A percentile compares a stretch with the other conserved stretches of the same genome.
These are phyloP conservation scores for Eupsilia transversa DNA, from an alignment of 2,888 invertebrate genomes.

Conservation along the genomic window DNA sequence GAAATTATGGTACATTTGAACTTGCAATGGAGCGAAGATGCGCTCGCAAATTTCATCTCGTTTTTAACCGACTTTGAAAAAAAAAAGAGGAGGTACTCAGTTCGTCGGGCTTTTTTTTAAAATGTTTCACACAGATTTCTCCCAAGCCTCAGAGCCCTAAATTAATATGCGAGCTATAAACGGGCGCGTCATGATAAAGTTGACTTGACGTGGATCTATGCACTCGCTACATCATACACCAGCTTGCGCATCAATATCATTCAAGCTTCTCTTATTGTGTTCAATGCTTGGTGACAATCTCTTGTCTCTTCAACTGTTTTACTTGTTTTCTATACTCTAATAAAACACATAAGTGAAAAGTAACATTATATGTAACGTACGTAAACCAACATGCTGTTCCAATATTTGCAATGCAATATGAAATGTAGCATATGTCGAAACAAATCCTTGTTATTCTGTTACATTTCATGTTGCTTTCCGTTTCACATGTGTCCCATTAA, in stretches of 20 bases:
- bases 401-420: background rate
- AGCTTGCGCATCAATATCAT: constrained; percentile 77
- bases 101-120: too few species aligned
- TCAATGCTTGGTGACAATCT: constrained; percentile 76
- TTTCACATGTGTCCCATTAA: background rate
- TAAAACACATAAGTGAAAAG: background rate
- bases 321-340: background rate
- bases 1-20: background rate
- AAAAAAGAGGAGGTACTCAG: too few species aligned
- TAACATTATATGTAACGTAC: background rate
- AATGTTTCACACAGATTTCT: background rate
- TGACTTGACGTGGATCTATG: constrained; percentile 72
- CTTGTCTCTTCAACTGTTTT: background rate
- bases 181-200: constrained; percentile 69
- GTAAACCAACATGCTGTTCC: background rate
- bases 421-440: background rate
- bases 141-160: background rate
- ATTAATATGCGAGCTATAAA: constrained; percentile 71
- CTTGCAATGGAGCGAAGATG: background rate
- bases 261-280: constrained; percentile 75
- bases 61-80: too few species aligned
- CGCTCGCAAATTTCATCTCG: background rate
- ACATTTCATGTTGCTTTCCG: background rate
- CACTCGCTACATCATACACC: constrained; percentile 80
- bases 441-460: background rate